Percentiles rank a stretch among this genome's conserved stretches.
Evolutionary conservation across 2,888 invertebrate species (phyloP).

Genomic region (Molanna angustata): DNA sequence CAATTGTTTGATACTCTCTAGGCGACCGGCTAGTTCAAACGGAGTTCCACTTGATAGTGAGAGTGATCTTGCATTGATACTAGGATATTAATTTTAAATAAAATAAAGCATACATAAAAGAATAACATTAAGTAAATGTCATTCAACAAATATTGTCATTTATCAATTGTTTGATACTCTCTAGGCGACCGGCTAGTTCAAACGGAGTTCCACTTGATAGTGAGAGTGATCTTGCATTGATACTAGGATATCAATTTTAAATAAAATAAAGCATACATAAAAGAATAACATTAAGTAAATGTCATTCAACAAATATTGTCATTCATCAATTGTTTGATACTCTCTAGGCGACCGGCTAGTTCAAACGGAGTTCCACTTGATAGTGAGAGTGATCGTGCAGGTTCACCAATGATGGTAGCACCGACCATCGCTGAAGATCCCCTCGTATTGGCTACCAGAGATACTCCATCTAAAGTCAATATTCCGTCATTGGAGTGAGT

Average conservation of each 20-base stretch:
- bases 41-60: slow-evolving; percentile 39
- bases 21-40: slow-evolving; percentile 40
- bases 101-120: too few relatives aligned
- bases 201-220: slow-evolving; percentile 39
- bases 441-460: slow-evolving; percentile 25
- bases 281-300: too few relatives aligned
- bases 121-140: too few relatives aligned
- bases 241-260: too few relatives aligned
- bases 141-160: too few relatives aligned
- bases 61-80: slow-evolving; percentile 29
- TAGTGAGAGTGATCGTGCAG: slow-evolving; percentile 33
- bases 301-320: too few relatives aligned
- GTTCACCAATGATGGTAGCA: slow-evolving; percentile 20
- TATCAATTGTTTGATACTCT: too few relatives aligned
- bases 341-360: slow-evolving; percentile 34
- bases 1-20: too few relatives aligned
- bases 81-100: too few relatives aligned
- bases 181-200: slow-evolving; percentile 42
- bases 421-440: slow-evolving; percentile 27
- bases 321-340: too few relatives aligned
- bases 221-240: slow-evolving; percentile 30
- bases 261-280: too few relatives aligned
- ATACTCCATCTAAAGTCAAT: slow-evolving; percentile 22
- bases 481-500: slow-evolving; percentile 29
- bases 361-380: slow-evolving; percentile 39